Base-by-base conservation (phyloP, 1,140 invertebrate species). In the Drosophila nebulosa region DNA sequence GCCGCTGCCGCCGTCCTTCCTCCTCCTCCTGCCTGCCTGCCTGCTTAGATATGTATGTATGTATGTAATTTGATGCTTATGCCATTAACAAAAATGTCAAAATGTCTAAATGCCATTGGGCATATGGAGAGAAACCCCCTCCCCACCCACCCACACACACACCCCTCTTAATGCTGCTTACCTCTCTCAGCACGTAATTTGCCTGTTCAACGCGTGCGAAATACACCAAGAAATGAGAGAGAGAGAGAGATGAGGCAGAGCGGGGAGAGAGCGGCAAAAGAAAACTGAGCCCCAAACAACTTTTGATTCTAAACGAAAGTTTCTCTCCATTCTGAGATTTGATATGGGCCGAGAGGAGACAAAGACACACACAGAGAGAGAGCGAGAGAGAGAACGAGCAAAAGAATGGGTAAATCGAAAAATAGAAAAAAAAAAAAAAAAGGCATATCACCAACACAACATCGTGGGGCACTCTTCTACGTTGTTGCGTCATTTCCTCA, bases 11-110 rank as follows among this genome's bases (percentile, higher is more conserved):
- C 14, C 14, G 5, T 16, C 36, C 14, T 4, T 7, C 16, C 16
- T 4, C 6, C 39, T 5, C 51, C 9, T 26, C 5, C 26, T 6
- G n/a, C n/a, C n/a, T n/a, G n/a, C n/a, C 9, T 51, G 3, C 21
- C 9, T 22, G 7, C 39, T 6, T 42, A 18, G 6, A 21, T 22
- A 36, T 35, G 50, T 56, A 46, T 55, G 64, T 60, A 27, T 57
- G 71, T 64, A 59, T 69, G 74, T 88, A 88, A 88, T 88, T 88
- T 88, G 83, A 88, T 88, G 75, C 84, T 88, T 83, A 78, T 78
- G 74, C 83, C 83, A 88, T 88, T 88, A 88, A 88, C 79, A 89
- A 88, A 86, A 88, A 88, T 88, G 84, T 88, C 83, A 88, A 88
- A 88, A 77, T 69, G 74, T 77, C 74, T 77, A 71, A 77, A 88